Evolutionary conservation across 92 coral and sea anemone species (phyloP).

Genomic region (Blastomussa wellsi): DNA sequence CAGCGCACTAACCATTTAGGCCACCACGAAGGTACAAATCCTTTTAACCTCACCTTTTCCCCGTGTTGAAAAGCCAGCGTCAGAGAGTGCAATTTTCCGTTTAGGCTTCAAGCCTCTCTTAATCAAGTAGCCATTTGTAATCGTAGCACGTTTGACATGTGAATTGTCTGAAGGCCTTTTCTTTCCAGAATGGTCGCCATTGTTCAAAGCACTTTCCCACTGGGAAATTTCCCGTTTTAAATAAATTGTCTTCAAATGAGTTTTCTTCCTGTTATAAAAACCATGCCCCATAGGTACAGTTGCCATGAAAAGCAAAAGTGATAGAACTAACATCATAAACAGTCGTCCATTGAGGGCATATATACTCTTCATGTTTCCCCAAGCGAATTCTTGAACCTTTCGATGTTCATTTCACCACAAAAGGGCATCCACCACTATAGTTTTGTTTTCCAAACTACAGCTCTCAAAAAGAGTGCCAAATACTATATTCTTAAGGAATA

Average conservation of each 20-base stretch:
- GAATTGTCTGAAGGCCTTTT: neutral
- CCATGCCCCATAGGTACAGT: conserved; percentile 13
- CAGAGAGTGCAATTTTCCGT: neutral
- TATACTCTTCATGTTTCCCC: conserved; percentile 7
- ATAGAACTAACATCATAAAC: neutral
- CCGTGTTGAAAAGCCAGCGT: neutral
- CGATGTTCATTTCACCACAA: conserved; percentile 8
- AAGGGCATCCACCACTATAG: neutral
- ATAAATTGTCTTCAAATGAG: neutral
- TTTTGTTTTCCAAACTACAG: neutral
- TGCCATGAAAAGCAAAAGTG: conserved; percentile 3
- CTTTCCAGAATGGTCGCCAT: neutral
- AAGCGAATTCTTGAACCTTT: neutral
- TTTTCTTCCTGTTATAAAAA: neutral
- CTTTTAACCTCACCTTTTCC: neutral
- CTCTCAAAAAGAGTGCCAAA: neutral
- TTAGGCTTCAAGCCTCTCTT: neutral
- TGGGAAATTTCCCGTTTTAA: neutral
- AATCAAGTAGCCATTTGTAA: neutral
- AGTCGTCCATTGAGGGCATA: neutral
- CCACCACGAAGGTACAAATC: no score
- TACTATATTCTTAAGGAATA: neutral
- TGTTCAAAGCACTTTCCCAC: neutral
- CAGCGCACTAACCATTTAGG: no score
- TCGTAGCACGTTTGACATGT: neutral